Evolutionary conservation across 2,888 invertebrate species (phyloP), one percentile per base, ranked within the genome.

Genomic region (Hololepta plana): DNA sequence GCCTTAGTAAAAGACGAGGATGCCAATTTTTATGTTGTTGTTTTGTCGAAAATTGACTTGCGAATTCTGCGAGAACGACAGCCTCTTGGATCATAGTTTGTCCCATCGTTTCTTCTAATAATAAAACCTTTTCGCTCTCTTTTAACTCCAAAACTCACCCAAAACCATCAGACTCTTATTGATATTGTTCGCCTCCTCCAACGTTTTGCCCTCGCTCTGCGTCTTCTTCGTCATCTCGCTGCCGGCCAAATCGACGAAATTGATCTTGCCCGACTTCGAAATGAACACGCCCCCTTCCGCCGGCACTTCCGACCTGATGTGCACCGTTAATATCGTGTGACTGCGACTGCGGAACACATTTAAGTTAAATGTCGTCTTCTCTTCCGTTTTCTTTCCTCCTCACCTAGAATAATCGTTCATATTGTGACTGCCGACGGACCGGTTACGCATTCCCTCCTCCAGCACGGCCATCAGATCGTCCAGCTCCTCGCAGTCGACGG

Each of bases 171-270:
- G 64, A 46, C 90, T 91, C 49, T 88, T 84, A 49, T 93, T 93
- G 37, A 93, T 93, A 52, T 91, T 93, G 47, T 93, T 93, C 0
- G 91, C 90, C 49, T 93, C 93, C 45, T 85, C 82, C 35, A 90
- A 53, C 0, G 84, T 87, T 53, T 77, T 85, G 25, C 80, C 88
- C 42, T 75, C 80, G 48, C 79, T 84, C 40, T 74, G 71, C 0
- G 84, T 91, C 50, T 79, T 80, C 48, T 88, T 91, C 3, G 90
- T 88, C 71, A 91, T 84, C 57, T 93, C 91, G 44, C 88, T 90
- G n/a, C 93, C 91, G 1, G 93, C 93, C 32, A 93, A 59, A 54
- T 93, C 93, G 4, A 93, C 91, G 51, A 93, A 90, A 58, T 90
- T 88, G 28, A 93, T 75, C 59, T 93, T 93, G 13, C 93, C 93